phyloP scores from a whole-genome alignment of 2,113 vertebrate species.

The Sylvietta virens region DNA sequence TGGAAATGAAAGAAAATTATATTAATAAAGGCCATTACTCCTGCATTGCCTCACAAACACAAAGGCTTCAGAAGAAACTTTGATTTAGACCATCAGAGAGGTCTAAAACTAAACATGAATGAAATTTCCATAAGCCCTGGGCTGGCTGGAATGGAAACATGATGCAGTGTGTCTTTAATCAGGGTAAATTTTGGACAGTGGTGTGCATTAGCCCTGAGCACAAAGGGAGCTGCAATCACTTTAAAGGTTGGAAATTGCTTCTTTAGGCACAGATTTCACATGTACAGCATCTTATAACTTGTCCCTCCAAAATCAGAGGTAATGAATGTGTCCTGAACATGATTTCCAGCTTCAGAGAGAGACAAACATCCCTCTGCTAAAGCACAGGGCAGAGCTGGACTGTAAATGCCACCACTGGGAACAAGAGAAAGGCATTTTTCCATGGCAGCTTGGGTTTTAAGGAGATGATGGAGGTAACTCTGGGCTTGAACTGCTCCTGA shows the following conservation, averaged over 20 bases:
- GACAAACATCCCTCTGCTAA: not conserved
- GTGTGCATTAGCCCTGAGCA: not conserved
- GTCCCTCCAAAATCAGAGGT: not conserved
- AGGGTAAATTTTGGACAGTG: not conserved
- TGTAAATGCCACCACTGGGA: not conserved
- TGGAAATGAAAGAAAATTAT: slow-evolving; percentile 68
- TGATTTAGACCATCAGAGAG: not conserved
- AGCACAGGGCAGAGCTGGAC: not conserved
- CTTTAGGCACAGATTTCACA: not conserved
- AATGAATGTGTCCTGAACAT: not conserved
- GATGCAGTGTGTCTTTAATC: not conserved
- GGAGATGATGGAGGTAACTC: not conserved
- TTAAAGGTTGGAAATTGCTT: not conserved
- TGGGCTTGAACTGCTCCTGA: not conserved
- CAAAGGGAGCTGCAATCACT: not conserved
- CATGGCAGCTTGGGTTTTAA: not conserved
- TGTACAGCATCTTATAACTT: not conserved
- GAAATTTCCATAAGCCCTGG: not conserved
- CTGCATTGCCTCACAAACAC: not conserved
- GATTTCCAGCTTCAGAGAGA: not conserved
- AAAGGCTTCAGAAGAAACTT: not conserved
- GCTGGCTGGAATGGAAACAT: not conserved
- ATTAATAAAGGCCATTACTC: not conserved
- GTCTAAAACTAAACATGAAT: not conserved
- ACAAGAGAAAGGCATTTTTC: not conserved